phyloP scores from a whole-genome alignment of 2,113 vertebrate species.

The Saccopteryx bilineata region DNA sequence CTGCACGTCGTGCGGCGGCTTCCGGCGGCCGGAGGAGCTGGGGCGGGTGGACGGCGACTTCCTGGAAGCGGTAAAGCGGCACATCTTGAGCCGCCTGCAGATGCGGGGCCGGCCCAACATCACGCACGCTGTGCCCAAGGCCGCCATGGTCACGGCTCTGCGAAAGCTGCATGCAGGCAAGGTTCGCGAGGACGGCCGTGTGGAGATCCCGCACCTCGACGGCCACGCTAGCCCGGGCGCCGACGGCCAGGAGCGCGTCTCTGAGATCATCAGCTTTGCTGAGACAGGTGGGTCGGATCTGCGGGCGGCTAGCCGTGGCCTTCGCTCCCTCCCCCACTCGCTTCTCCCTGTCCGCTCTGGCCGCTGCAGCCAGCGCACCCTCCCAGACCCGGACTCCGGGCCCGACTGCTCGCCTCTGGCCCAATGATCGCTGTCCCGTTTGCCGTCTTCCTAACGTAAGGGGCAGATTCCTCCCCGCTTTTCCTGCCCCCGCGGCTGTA shows the following conservation, averaged over 20 bases:
- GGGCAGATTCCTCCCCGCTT: neutral
- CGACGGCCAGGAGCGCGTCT: conserved; percentile 92
- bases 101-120: conserved; percentile 98
- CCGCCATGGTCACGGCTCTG: conserved; percentile 97
- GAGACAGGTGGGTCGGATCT: conserved; percentile 93
- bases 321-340: neutral
- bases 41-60: conserved; percentile 94
- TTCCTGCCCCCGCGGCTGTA: neutral
- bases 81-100: conserved; percentile 97
- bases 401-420: neutral
- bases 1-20: conserved; percentile 95
- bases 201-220: conserved; percentile 97
- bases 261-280: conserved; percentile 98
- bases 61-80: conserved; percentile 97
- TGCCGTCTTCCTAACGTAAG: neutral
- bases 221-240: conserved; percentile 93
- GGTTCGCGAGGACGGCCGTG: conserved; percentile 95
- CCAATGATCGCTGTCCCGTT: neutral
- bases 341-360: neutral
- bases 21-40: conserved; percentile 92
- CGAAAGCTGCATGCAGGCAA: conserved; percentile 97
- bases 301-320: neutral
- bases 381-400: neutral
- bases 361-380: conserved; percentile 29
- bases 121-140: conserved; percentile 97